Conservation (phyloP, 2,888 invertebrate genomes). For the Nematopogon swammerdamellus region DNA sequence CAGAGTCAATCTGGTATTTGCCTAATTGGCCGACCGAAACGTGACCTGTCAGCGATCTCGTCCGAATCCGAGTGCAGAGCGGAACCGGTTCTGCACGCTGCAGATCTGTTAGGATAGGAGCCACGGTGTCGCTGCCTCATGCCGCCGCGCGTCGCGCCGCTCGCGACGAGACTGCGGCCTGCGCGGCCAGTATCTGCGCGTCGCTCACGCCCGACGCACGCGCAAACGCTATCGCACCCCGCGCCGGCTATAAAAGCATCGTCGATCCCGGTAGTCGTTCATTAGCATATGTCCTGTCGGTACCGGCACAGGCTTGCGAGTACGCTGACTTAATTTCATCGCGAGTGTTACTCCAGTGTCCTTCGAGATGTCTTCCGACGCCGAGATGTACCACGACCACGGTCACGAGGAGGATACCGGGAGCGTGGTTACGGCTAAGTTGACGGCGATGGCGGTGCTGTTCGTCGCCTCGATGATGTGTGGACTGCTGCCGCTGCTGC, state of each 20-base stretch:
- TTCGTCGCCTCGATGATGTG: constrained; percentile 72
- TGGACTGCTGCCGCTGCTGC: constrained; percentile 69
- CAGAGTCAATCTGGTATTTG: too few species aligned
- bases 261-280: constrained; percentile 21
- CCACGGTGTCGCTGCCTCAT: constrained; percentile 27
- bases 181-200: constrained; percentile 30
- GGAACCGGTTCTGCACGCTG: neutral
- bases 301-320: too few species aligned
- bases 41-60: too few species aligned
- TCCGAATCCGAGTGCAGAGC: too few species aligned
- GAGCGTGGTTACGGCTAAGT: constrained; percentile 66
- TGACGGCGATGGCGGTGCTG: constrained; percentile 74
- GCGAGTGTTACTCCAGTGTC: too few species aligned
- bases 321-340: too few species aligned
- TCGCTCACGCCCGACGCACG: constrained; percentile 38
- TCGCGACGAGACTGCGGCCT: constrained; percentile 9
- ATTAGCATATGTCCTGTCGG: constrained; percentile 7
- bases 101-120: constrained; percentile 7
- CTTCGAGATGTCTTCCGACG: too few species aligned
- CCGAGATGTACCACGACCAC: constrained; percentile 7
- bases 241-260: constrained; percentile 36
- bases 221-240: constrained; percentile 26
- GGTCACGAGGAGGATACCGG: constrained; percentile 20
- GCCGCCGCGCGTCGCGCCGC: constrained; percentile 24
- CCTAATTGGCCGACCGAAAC: too few species aligned